Base-by-base conservation (phyloP, 1,140 invertebrate species). In the Tenebrio molitor region DNA sequence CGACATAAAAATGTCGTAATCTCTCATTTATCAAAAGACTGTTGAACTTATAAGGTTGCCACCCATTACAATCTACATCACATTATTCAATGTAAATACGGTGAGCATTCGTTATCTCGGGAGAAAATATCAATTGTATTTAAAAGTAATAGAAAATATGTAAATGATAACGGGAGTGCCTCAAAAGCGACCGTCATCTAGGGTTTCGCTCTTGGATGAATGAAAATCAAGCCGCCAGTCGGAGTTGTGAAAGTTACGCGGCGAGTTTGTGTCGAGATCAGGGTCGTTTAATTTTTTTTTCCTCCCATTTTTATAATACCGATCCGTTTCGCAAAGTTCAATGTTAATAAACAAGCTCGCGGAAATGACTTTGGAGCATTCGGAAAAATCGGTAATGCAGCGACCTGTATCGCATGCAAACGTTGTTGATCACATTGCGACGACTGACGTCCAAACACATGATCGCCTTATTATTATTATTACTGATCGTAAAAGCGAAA, bases 141-240 rank as follows among this genome's bases (percentile, higher is more conserved):
- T 50, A 50, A 50, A 50, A 50, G 23, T 50, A 50, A 58, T 58
- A 58, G 50, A 58, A 58, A 58, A 58, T 58, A 58, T 58, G 50
- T 29, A 58, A 58, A 58, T 58, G 4, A 23, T 5, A 3, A 12
- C 36, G 23, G 50, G 50, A 58, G 50, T 58, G 50, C 29, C 50
- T n/a, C 1, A 21, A 50, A 29, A n/a, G 36, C 12, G 7, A 10
- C 29, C 36, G n/a, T 25, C 15, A 25, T 58, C 10, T 7, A 58
- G 29, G 19, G 15, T 12, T 58, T 21, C 17, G 44, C 4, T 50
- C 29, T 25, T 58, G 21, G 50, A 58, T 29, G 50, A 58, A 14
- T 29, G 50, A 50, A 50, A 50, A n/a, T 29, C 25, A 8, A 29
- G 25, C n/a, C n/a, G 25, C 8, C 8, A 8, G 25, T 29, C 8